Conservation (phyloP, 2,113 vertebrate species). For the Anhinga anhinga region DNA sequence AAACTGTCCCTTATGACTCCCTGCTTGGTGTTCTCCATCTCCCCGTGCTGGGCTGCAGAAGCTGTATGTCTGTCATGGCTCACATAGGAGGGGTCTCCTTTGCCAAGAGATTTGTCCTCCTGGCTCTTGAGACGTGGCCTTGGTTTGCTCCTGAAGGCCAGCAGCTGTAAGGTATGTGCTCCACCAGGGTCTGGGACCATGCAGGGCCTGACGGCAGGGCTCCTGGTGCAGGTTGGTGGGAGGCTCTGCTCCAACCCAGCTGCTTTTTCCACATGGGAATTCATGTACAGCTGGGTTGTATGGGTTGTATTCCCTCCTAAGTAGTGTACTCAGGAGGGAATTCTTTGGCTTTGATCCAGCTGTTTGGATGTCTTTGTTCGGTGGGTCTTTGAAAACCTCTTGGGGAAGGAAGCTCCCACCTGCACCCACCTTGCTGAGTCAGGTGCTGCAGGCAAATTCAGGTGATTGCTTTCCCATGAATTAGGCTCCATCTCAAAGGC, state of each 20-base stretch:
- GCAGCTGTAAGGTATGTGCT: not conserved
- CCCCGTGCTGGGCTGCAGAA: fast-evolving
- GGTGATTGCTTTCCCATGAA: not conserved
- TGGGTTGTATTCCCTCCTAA: no score
- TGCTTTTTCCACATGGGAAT: not conserved
- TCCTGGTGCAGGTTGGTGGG: not conserved
- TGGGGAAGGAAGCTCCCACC: not conserved
- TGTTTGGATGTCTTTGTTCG: not conserved
- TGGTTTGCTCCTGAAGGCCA: not conserved
- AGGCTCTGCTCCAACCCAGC: not conserved
- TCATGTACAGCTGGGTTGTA: fast-evolving
- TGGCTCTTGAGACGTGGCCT: fast-evolving
- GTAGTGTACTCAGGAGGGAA: not conserved
- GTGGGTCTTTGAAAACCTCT: not conserved
- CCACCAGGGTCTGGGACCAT: not conserved
- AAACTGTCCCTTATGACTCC: not conserved
- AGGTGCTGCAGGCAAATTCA: not conserved
- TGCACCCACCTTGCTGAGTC: not conserved
- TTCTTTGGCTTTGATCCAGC: not conserved
- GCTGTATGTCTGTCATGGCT: fast-evolving
- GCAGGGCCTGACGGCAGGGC: not conserved
- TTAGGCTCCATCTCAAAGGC: not conserved
- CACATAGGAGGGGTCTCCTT: not conserved
- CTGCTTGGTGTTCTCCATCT: not conserved
- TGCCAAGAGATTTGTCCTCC: not conserved